Conservation (phyloP, 2,888 invertebrate species). For the Apocheima hispidaria region DNA sequence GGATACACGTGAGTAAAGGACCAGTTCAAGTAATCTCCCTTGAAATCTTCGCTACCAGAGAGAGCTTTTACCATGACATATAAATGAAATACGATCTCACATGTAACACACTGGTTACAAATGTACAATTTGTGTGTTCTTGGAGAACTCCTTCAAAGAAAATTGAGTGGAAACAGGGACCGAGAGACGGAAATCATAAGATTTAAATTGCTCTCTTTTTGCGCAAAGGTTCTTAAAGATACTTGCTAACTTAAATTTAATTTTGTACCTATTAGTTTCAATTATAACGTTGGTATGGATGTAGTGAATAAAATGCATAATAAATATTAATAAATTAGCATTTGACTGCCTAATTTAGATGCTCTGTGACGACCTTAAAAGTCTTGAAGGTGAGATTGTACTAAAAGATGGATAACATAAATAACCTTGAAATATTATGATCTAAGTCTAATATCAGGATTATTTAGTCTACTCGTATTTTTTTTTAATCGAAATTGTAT, state of each 20-base stretch:
- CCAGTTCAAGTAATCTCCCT: slow-evolving; percentile 5
- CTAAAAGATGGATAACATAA: background rate
- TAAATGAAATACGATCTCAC: slow-evolving; percentile 2
- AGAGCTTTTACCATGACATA: slow-evolving; percentile 9
- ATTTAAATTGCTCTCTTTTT: background rate
- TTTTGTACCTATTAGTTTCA: background rate
- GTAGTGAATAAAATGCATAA: slow-evolving; percentile 7
- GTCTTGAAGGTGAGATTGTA: slow-evolving; percentile 17
- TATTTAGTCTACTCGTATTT: too few species aligned
- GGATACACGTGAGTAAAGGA: background rate
- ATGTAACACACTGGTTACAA: slow-evolving; percentile 3
- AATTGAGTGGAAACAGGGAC: background rate
- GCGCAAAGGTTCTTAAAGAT: background rate
- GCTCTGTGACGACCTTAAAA: slow-evolving; percentile 3
- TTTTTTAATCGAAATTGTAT: too few species aligned
- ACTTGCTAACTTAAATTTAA: background rate
- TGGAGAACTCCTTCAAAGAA: slow-evolving; percentile 1
- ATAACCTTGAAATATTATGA: background rate
- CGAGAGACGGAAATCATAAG: background rate
- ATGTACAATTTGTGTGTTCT: background rate
- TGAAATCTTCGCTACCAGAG: slow-evolving; percentile 2
- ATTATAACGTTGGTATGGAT: background rate
- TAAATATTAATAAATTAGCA: slow-evolving; percentile 11
- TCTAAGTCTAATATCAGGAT: too few species aligned
- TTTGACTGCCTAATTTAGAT: slow-evolving; percentile 9